A percentile compares a stretch with the other conserved stretches of the same genome.
phyloP scores from a whole-genome alignment of 2,113 vertebrate species.

The Dermatemys mawii region DNA sequence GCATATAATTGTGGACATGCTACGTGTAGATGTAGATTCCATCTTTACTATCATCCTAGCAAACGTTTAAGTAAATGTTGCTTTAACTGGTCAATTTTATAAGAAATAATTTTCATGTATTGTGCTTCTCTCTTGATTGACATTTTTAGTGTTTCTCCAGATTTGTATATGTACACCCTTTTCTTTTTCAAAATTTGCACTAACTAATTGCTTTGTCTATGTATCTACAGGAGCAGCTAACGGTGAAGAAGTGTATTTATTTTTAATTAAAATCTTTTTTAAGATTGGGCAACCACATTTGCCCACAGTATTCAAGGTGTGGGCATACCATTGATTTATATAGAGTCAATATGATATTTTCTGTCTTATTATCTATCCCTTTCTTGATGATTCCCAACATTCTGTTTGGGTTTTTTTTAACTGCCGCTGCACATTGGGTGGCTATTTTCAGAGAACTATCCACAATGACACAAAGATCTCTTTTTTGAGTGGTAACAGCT shows the following conservation, averaged over 20 bases:
- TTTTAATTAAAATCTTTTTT: not conserved
- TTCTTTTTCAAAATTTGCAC: slow-evolving; percentile 41
- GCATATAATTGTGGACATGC: not conserved
- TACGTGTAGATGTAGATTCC: slow-evolving; percentile 11
- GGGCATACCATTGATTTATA: no score
- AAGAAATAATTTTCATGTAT: slow-evolving; percentile 35
- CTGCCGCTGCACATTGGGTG: no score
- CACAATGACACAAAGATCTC: no score
- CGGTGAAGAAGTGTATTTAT: slow-evolving; percentile 26
- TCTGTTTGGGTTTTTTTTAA: no score
- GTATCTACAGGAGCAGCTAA: slow-evolving; percentile 26
- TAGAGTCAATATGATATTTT: no score
- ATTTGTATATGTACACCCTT: slow-evolving; percentile 16
- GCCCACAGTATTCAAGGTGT: no score
- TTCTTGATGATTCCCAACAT: no score
- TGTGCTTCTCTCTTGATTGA: slow-evolving; percentile 12
- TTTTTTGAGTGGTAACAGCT: no score
- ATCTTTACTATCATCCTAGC: slow-evolving; percentile 48
- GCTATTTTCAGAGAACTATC: no score
- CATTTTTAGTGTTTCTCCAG: slow-evolving; percentile 39
- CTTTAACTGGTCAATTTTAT: slow-evolving; percentile 40
- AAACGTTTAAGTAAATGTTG: slow-evolving; percentile 46
- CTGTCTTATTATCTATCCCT: no score
- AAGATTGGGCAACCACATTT: no score
- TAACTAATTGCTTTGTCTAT: slow-evolving; percentile 50